phyloP scores from a whole-genome alignment of 2,113 vertebrate species.

The Anas platyrhynchos region DNA sequence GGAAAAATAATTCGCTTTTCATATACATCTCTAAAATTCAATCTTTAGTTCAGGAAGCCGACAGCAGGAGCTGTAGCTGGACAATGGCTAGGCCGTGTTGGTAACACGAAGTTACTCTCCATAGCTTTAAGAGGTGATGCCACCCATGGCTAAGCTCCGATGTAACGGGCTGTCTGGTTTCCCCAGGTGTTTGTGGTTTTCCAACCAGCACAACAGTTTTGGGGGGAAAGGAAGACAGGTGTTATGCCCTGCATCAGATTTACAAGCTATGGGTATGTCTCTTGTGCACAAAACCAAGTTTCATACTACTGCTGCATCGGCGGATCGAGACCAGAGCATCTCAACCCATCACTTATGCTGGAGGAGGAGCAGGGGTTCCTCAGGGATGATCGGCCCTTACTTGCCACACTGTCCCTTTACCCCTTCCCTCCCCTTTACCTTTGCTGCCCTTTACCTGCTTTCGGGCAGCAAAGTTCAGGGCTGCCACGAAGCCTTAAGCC shows the following conservation, averaged over 20 bases:
- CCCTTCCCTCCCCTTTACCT: not conserved
- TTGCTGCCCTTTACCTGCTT: not conserved
- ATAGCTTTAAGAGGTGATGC: not conserved
- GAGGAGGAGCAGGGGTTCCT: not conserved
- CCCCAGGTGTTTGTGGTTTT: not conserved
- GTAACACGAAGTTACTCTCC: not conserved
- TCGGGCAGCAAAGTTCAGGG: not conserved
- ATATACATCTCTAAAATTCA: not conserved
- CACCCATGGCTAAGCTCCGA: rapidly evolving
- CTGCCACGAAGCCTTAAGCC: not conserved
- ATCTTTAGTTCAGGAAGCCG: not conserved
- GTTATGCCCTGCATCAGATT: rapidly evolving
- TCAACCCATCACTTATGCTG: not conserved
- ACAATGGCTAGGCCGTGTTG: not conserved
- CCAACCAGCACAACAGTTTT: not conserved
- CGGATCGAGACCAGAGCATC: not conserved
- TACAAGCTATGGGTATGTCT: not conserved
- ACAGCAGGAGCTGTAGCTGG: not conserved
- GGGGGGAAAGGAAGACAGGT: not conserved
- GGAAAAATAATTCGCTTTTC: conserved; percentile 19
- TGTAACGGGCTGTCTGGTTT: not conserved
- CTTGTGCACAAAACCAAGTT: not conserved
- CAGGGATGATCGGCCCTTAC: not conserved
- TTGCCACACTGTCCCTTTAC: not conserved
- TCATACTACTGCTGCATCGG: not conserved